phyloP scores from a whole-genome alignment of 2,113 vertebrate species.

The Cryptotis parvus region DNA sequence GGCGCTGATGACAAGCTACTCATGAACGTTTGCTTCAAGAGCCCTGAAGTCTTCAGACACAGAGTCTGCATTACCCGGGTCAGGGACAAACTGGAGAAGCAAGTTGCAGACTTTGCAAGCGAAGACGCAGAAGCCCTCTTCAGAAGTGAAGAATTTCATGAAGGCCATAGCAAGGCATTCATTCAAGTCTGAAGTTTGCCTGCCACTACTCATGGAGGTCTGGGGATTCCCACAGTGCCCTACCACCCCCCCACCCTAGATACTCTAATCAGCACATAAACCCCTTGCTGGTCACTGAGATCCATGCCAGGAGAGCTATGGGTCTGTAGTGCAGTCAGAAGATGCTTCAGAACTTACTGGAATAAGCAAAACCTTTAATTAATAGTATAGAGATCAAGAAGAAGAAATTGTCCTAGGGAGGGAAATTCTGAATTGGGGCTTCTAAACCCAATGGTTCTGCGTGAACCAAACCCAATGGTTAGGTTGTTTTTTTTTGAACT shows the following conservation, averaged over 20 bases:
- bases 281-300: too few species aligned
- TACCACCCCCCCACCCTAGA: fast-evolving
- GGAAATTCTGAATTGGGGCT: not conserved
- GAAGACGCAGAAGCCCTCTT: not conserved
- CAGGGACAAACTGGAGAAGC: too few species aligned
- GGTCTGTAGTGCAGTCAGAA: not conserved
- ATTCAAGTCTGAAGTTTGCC: not conserved
- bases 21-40: fast-evolving
- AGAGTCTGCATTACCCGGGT: fast-evolving
- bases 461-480: not conserved
- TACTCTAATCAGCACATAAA: fast-evolving
- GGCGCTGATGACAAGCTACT: not conserved
- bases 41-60: not conserved
- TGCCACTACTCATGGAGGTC: too few species aligned
- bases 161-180: not conserved
- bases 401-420: not conserved
- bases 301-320: too few species aligned
- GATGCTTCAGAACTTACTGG: not conserved
- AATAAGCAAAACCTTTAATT: conserved; percentile 48
- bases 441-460: not conserved
- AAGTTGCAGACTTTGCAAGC: too few species aligned
- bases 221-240: too few species aligned
- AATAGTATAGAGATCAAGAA: not conserved
- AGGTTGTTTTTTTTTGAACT: not conserved
- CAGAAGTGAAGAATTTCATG: not conserved